Base-by-base conservation (phyloP, 2,888 invertebrate genomes). In the Noctua fimbriata region DNA sequence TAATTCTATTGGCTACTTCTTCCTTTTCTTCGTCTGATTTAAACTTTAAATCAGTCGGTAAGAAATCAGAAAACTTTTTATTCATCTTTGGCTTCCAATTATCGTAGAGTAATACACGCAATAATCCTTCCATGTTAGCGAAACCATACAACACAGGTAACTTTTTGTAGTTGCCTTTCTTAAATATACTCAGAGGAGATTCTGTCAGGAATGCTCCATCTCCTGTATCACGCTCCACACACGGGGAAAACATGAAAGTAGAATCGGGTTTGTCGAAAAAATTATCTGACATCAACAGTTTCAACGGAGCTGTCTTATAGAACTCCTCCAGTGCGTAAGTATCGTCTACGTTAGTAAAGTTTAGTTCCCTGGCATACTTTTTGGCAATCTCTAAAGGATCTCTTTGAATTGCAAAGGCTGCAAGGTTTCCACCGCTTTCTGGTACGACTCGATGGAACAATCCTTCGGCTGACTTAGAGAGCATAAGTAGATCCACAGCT, bases 31-130 rank as follows among this genome's bases (percentile, higher is more conserved):
- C 84, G 2, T 92, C 86, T 69, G 76, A 90, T 49, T 90, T 67
- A 83, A 95, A 95, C 21, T 89, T 78, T 14, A 95, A 89, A 73
- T 94, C 93, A 65, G 84, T 89, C 1, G 95, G 94, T 28, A 95
- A 81, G 78, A 93, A 94, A 14, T 93, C 91, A 0, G 92, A 89
- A 82, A 95, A 94, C 4, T 92, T 92, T 47, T 90, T 83, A 80
- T 94, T 94, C 92, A 95, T 93, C 80, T 74, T 76, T 4, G 81
- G 65, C 82, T 91, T 92, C 92, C 92, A 94, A 0, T 9, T 7
- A 32, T 90, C 88, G 70, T 93, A 93, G 2, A 63, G 6, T 0
- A 44, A 14, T 2, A 91, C 65, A n/a, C 90, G 83, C 0, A 90
- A 2, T 16, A 91, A 72, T 1, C 93, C 93, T 82, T 94, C 93